A percentile compares a stretch with the other conserved stretches of the same genome.
phyloP scores from a whole-genome alignment of 2,888 invertebrate genomes.

The Erebia palarica region DNA sequence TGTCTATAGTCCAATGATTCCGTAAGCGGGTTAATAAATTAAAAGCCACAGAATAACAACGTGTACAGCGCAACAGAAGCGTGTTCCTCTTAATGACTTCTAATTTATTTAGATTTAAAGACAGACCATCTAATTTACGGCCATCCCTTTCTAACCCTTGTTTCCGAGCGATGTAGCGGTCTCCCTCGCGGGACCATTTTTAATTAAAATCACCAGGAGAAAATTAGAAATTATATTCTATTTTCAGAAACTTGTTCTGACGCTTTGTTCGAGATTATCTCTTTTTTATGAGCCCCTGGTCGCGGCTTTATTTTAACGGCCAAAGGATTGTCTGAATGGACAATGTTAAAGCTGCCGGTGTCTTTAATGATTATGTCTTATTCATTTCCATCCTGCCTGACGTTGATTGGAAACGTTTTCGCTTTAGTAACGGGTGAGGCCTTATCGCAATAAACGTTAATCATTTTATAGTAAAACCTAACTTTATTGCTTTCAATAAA shows the following conservation, averaged over 20 bases:
- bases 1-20: constrained; percentile 31
- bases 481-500: constrained; percentile 33
- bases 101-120: constrained; percentile 81
- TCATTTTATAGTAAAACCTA: constrained; percentile 21
- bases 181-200: constrained; percentile 79
- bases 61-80: constrained; percentile 71
- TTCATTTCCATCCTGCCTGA: constrained; percentile 65
- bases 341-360: constrained; percentile 58
- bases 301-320: constrained; percentile 77
- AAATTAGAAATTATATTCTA: constrained; percentile 83
- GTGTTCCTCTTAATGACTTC: constrained; percentile 81
- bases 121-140: constrained; percentile 73
- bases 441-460: constrained; percentile 32
- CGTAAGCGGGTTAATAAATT: constrained; percentile 46
- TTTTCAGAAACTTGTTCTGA: constrained; percentile 82
- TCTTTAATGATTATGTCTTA: constrained; percentile 72
- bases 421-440: constrained; percentile 37
- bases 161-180: constrained; percentile 55
- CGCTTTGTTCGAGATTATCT: constrained; percentile 80
- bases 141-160: constrained; percentile 69
- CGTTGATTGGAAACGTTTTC: constrained; percentile 64
- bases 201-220: constrained; percentile 82
- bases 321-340: constrained; percentile 75
- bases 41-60: constrained; percentile 68
- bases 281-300: constrained; percentile 80